Evolutionary conservation across 2,113 vertebrate genomes (phyloP), one percentile per base, ranked within the genome.

Genomic region (Scomber scombrus): DNA sequence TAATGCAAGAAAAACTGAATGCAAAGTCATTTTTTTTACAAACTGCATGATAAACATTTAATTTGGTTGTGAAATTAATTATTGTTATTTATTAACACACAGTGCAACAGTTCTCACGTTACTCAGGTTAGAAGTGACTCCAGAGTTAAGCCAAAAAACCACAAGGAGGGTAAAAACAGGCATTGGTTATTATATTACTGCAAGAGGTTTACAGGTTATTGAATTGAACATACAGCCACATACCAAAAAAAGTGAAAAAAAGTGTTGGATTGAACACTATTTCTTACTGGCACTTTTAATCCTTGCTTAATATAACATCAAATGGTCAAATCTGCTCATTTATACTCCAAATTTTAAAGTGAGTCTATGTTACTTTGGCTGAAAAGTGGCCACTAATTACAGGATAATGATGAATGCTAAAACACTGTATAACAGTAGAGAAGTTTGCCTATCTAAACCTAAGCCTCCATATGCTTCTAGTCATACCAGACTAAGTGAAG

Each of bases 1-100:
- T 94, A 93, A 96, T 92, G 94, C 93, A 95, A 94, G 95, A 82
- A 82, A 49, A 88, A 54, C 66, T 56, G 18, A 5, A 56, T 23
- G 56, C 52, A 61, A 57, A 71, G 66, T 60, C 23, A 55, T 29
- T 12, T 26, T 26, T 26, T 26, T 45, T 13, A 76, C 47, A 77
- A 23, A 16, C 11, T 55, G 13, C 5, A 80, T 11, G n/a, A 29
- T 4, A 68, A 60, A 54, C 40, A 3, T 54, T n/a, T 8, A 12
- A 71, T 26, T 70, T 55, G 31, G 66, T 23, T 72, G 43, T 9
- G 19, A 31, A 50, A 31, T 61, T 46, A 29, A 66, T 18, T 16
- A 15, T 45, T 40, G 34, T 40, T 40, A 40, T 40, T 57, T 3
- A 15, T n/a, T 16, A 66, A 60, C 49, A 45, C 0, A 71, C 16